phyloP scores from a whole-genome alignment of 2,113 vertebrate species.

The Calyptomena viridis region DNA sequence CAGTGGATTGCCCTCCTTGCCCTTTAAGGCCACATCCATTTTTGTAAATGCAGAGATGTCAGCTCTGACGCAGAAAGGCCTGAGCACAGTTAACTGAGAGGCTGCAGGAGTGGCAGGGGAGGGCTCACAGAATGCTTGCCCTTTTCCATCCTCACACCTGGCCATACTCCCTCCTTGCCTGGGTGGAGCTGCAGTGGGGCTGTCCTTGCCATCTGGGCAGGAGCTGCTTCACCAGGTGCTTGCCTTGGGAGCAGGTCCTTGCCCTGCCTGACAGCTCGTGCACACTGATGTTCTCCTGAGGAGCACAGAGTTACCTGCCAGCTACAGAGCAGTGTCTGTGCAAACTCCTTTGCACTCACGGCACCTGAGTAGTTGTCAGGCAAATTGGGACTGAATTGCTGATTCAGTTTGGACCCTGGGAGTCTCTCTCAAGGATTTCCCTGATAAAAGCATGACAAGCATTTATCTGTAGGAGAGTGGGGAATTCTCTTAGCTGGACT shows the following conservation, averaged over 20 bases:
- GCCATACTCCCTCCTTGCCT: neutral
- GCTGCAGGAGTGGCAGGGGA: neutral
- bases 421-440: neutral
- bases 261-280: neutral
- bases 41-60: neutral
- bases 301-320: neutral
- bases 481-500: neutral
- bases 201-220: neutral
- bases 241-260: neutral
- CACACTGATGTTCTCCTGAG: neutral
- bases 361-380: neutral
- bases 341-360: neutral
- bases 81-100: neutral
- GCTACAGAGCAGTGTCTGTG: neutral
- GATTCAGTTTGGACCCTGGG: neutral
- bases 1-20: neutral
- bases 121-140: neutral
- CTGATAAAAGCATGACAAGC: neutral
- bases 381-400: neutral
- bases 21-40: neutral
- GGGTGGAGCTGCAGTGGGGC: neutral
- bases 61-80: neutral
- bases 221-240: neutral
- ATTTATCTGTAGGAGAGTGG: neutral
- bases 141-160: neutral